phyloP scores from a whole-genome alignment of 2,888 invertebrate genomes.

The Subacronicta megacephala region DNA sequence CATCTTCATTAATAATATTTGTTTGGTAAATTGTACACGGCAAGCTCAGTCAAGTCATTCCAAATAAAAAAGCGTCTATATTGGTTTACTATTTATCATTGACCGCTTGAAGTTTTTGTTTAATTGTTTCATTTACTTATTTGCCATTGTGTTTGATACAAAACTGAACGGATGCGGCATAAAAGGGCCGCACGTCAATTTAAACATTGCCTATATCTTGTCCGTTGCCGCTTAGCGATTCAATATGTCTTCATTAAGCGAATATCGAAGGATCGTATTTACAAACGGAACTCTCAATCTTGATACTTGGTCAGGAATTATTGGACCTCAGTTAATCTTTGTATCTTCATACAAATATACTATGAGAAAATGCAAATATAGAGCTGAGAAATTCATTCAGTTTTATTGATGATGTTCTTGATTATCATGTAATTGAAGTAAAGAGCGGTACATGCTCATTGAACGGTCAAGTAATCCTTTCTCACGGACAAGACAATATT shows the following conservation, averaged over 20 bases:
- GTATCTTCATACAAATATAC: conserved; percentile 55
- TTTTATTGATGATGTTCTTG: conserved; percentile 17
- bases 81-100: conserved; percentile 38
- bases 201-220: conserved; percentile 86
- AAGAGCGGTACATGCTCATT: conserved; percentile 17
- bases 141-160: conserved; percentile 62
- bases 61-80: conserved; percentile 34
- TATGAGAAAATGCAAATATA: conserved; percentile 31
- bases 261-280: conserved; percentile 85
- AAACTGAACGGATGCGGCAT: conserved; percentile 72
- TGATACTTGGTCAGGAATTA: conserved; percentile 83
- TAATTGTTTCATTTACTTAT: conserved; percentile 57
- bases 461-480: conserved; percentile 40
- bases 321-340: conserved; percentile 71
- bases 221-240: conserved; percentile 85
- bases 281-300: conserved; percentile 84
- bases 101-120: conserved; percentile 43
- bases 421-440: conserved; percentile 19
- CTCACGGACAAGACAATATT: conserved; percentile 20
- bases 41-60: conserved; percentile 13
- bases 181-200: conserved; percentile 85
- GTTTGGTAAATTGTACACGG: conserved; percentile 7
- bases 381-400: conserved; percentile 11
- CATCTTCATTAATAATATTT: conserved; percentile 39
- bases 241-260: conserved; percentile 90